These are phyloP conservation scores for Scaptomyza graminum DNA, from an alignment of 1,140 invertebrate species.

Conservation along the genomic window DNA sequence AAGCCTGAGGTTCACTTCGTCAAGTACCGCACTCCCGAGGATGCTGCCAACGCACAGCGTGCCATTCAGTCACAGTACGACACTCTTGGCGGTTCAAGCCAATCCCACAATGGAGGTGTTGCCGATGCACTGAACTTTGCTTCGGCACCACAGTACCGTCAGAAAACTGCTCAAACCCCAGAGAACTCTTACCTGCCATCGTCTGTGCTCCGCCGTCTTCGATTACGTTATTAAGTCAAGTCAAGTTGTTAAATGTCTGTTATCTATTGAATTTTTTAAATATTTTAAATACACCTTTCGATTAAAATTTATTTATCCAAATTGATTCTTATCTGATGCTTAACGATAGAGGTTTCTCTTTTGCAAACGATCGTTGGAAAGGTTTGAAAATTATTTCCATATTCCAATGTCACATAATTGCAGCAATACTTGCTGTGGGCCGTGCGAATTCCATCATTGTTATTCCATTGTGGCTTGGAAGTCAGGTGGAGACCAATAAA, in stretches of 20 bases:
- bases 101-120: slow-evolving; percentile 61
- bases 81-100: slow-evolving; percentile 52
- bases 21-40: slow-evolving; percentile 71
- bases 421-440: slow-evolving; percentile 51
- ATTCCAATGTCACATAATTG: slow-evolving; percentile 41
- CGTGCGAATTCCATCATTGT: slow-evolving; percentile 66
- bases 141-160: slow-evolving; percentile 55
- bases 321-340: slow-evolving; percentile 2
- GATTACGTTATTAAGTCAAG: slow-evolving; percentile 55
- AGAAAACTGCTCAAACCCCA: slow-evolving; percentile 55
- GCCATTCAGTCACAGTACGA: slow-evolving; percentile 71
- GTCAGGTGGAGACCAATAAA: slow-evolving; percentile 69
- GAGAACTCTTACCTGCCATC: slow-evolving; percentile 74
- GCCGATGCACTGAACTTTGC: slow-evolving; percentile 71
- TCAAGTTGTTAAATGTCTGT: slow-evolving; percentile 66
- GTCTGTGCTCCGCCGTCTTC: slow-evolving; percentile 69
- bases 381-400: slow-evolving; percentile 15
- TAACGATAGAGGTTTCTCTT: slow-evolving; percentile 9
- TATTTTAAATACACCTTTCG: slow-evolving; percentile 60
- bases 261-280: slow-evolving; percentile 72
- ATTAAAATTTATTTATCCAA: slow-evolving; percentile 29
- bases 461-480: slow-evolving; percentile 26
- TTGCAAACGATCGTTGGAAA: slow-evolving; percentile 1
- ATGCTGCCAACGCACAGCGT: slow-evolving; percentile 69
- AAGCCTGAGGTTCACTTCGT: slow-evolving; percentile 75